Conservation (phyloP, 2,888 invertebrate genomes). For the Megamerina dolium region DNA sequence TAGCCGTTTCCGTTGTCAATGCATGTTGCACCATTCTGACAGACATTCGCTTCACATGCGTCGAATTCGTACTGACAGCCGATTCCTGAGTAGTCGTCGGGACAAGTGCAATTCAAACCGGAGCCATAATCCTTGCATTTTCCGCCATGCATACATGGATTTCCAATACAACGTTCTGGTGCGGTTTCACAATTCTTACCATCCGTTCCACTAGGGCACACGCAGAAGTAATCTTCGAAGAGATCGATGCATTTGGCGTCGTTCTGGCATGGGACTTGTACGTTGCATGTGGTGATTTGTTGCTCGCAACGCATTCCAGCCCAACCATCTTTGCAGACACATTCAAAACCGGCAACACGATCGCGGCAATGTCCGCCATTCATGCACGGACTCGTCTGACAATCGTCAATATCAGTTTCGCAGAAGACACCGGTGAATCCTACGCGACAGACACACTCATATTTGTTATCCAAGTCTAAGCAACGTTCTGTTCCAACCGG, state of each 20-base stretch:
- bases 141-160: constrained; percentile 92
- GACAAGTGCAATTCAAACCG: constrained; percentile 89
- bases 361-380: constrained; percentile 87
- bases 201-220: constrained; percentile 88
- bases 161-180: constrained; percentile 66
- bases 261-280: constrained; percentile 81
- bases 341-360: constrained; percentile 76
- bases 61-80: constrained; percentile 93
- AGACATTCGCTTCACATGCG: constrained; percentile 83
- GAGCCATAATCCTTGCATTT: constrained; percentile 94
- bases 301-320: constrained; percentile 76
- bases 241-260: constrained; percentile 86
- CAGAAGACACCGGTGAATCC: constrained; percentile 82
- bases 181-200: constrained; percentile 96
- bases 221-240: constrained; percentile 62
- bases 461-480: constrained; percentile 81
- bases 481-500: constrained; percentile 86
- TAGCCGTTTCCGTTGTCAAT: constrained; percentile 79
- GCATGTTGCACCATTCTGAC: constrained; percentile 90
- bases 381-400: constrained; percentile 75
- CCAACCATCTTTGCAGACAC: constrained; percentile 81
- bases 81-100: constrained; percentile 75
- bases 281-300: constrained; percentile 79
- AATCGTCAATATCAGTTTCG: constrained; percentile 83
- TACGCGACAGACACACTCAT: constrained; percentile 79